Evolutionary conservation across 1,140 invertebrate species (phyloP), one percentile per base, ranked within the genome.

Genomic region (Heterodera carotae): DNA sequence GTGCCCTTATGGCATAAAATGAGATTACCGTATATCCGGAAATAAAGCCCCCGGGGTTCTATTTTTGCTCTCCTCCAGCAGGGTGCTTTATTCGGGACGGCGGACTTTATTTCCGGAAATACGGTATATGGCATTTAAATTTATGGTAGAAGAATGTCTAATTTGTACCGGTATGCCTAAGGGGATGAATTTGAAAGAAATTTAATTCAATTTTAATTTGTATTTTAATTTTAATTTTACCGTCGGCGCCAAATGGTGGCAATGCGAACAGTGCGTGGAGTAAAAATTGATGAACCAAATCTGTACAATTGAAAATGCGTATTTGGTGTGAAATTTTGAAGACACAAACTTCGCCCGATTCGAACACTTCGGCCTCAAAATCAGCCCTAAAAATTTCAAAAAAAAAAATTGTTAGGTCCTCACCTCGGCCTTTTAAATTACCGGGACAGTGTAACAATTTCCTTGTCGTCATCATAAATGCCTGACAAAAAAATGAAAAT

Each of bases 251-350:
- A 94, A 88, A 64, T 91, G 90, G 87, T 94, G 93, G 88, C 93
- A 95, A 78, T 94, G 93, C 18, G 91, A 92, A 87, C 93, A 94
- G 88, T 92, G 92, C 10, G 93, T 92, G 12, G 93, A 94, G 88
- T 93, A 94, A 87, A 92, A 94, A 88, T 94, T 94, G 69, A 94
- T 91, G 83, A 94, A 92, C 92, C 93, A 93, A 27, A 92, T 62
- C 72, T 73, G 34, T 3, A 60, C 53, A 8, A 18, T 18, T 0
- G 8, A 60, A 27, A 60, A 59, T 43, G 60, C 34, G 12, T 25
- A n/a, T n/a, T n/a, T n/a, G n/a, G n/a, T n/a, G n/a, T n/a, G n/a
- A n/a, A n/a, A n/a, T 62, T 43, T 25, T 22, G 0, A 71, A 3
- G 34, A n/a, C 8, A 27, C 33, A 25, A 56, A 73, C 82, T 88